Evolutionary conservation across 2,888 invertebrate genomes (phyloP), one percentile per base, ranked within the genome.

Genomic region (Stegophylla sp.): DNA sequence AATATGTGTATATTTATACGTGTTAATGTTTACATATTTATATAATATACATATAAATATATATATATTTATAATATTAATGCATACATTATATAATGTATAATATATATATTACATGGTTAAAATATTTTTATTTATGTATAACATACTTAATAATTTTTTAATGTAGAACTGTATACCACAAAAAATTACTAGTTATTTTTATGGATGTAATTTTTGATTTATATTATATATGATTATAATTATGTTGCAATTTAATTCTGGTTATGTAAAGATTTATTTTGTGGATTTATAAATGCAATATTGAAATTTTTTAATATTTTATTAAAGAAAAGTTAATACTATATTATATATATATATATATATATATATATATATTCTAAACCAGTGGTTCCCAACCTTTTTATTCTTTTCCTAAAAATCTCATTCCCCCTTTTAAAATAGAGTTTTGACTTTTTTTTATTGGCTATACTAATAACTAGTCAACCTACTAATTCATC

Each of bases 181-280:
- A 73, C 48, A 83, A 82, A n/a, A 82, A 79, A 81, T 73, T 82
- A 77, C 76, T 83, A 72, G 82, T 59, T 82, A 82, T 77, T 75
- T 82, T 82, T 74, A 81, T 75, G 82, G 7, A 82, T 82, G 43
- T 74, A 74, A 69, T 66, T 82, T 82, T 73, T 82, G 48, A 74
- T 82, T 75, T 71, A n/a, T 74, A 71, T 71, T 71, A 34, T 73
- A 73, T 77, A 75, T 41, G 15, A 73, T 63, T 66, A 77, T 59
- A 13, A 64, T 48, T 75, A 67, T 79, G 63, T 82, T 82, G 41
- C 66, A 63, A 67, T 66, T 51, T 53, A 73, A 59, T 76, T 67
- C 75, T 81, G 73, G 74, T 82, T 82, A 63, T 82, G 73, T 82
- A 81, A 63, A 64, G 75, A 61, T 82, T 53, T 82, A 67, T 82